Base-by-base conservation (phyloP, 1,140 invertebrate genomes). In the Orius insidiosus region DNA sequence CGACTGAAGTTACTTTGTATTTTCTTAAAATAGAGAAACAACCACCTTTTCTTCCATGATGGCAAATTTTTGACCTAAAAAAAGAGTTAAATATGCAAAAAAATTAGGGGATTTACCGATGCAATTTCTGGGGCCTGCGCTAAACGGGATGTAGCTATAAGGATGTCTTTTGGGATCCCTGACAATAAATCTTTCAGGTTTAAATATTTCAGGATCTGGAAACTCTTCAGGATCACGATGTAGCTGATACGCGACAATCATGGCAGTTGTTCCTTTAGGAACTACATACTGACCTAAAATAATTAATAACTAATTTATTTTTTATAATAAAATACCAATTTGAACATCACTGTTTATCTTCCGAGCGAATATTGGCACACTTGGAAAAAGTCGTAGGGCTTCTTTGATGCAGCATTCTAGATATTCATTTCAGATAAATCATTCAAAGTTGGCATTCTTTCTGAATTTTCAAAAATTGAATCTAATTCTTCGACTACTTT, bases 51-150 rank as follows among this genome's bases (percentile, higher is more conserved):
- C 63, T 63, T 88, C 82, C 56, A 84, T 58, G 60, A 81, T 63
- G 1, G 84, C 85, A 62, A 86, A 89, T 56, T 75, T 80, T 62
- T 84, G 80, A 48, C 80, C 80, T 68, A 59, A 33, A 60, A 55
- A 43, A 43, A 40, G 32, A 44, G 44, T 49, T 50, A 4, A 5
- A n/a, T 4, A 16, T 10, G 18, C 5, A 15, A 13, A 14, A 30
- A 48, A 45, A 5, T 15, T 33, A 2, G 13, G 11, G 10, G 16
- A 48, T 58, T 58, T 56, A 76, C 76, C 77, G 44, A 81, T 75
- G 55, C 78, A 85, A 56, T 82, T 84, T 50, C 81, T 68, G 1
- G 75, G 72, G 3, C 80, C 81, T 35, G 75, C 80, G 53, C 77
- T 80, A 58, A 85, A 85, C 7, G 80, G 79, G 14, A 82, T 69